These are phyloP conservation scores for Scomberomorus guttatus DNA, from an alignment of 2,797 vertebrate genomes.

Conservation along the genomic window DNA sequence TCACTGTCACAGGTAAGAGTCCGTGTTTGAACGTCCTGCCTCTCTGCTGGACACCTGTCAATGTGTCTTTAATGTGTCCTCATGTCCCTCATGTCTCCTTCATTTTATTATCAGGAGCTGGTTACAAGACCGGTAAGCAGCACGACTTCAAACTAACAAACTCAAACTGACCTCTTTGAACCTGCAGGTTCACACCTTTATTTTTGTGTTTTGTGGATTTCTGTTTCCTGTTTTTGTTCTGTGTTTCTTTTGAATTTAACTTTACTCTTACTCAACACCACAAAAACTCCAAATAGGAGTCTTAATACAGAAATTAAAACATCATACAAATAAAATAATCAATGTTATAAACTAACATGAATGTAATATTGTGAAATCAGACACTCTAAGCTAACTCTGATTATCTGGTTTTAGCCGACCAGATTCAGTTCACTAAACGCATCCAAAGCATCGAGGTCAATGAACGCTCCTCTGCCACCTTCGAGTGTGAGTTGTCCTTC, in stretches of 20 bases:
- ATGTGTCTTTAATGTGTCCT: constrained; percentile 21
- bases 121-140: constrained; percentile 38
- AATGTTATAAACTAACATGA: neutral
- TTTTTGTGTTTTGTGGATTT: constrained; percentile 36
- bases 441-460: constrained; percentile 95
- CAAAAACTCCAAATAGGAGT: neutral
- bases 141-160: constrained; percentile 14
- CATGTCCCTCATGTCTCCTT: neutral
- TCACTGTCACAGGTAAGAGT: constrained; percentile 92
- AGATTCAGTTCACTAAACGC: constrained; percentile 95
- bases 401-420: constrained; percentile 88
- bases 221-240: constrained; percentile 25
- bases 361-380: constrained; percentile 6
- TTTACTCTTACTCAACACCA: neutral
- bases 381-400: constrained; percentile 32
- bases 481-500: constrained; percentile 96
- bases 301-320: neutral
- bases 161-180: constrained; percentile 74
- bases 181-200: constrained; percentile 23
- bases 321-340: neutral
- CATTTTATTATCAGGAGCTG: constrained; percentile 30
- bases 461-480: constrained; percentile 91
- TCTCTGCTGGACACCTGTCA: neutral
- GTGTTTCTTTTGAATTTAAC: constrained; percentile 15
- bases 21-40: neutral